Evolutionary conservation across 2,113 vertebrate species (phyloP).

Genomic region (Atlantisia rogersi): DNA sequence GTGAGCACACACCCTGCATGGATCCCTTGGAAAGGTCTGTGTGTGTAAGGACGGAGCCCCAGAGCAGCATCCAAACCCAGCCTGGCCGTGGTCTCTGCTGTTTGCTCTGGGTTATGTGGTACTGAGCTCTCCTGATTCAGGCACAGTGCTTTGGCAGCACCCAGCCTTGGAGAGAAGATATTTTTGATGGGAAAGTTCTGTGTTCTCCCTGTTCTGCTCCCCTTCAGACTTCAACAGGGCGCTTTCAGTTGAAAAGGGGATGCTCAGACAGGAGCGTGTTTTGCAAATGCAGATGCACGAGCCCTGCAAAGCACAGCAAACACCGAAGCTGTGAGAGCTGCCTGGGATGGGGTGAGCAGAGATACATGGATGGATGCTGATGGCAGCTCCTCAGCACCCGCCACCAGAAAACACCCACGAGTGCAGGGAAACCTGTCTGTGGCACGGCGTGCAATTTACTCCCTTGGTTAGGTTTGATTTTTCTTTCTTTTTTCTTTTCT

Average conservation of each 20-base stretch:
- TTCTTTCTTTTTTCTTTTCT: rapidly evolving
- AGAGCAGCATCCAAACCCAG: background rate
- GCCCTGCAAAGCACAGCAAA: background rate
- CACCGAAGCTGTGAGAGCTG: rapidly evolving
- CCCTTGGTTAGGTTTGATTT: rapidly evolving
- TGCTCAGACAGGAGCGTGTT: rapidly evolving
- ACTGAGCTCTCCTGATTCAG: background rate
- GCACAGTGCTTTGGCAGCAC: rapidly evolving
- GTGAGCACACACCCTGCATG: too few species aligned
- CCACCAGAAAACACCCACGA: background rate
- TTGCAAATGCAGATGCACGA: rapidly evolving
- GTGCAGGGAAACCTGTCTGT: rapidly evolving
- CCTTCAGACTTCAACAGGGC: background rate
- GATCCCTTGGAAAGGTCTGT: background rate
- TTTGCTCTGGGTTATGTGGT: background rate
- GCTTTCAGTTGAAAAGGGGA: background rate
- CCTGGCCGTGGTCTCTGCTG: background rate
- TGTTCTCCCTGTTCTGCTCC: background rate
- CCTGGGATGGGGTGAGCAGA: background rate
- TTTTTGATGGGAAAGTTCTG: background rate
- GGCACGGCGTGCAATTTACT: background rate
- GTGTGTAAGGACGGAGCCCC: background rate
- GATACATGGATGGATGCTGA: rapidly evolving
- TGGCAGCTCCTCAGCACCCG: background rate
- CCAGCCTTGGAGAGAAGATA: background rate